phyloP scores from a whole-genome alignment of 2,888 invertebrate genomes.

The Epistrophe grossulariae region DNA sequence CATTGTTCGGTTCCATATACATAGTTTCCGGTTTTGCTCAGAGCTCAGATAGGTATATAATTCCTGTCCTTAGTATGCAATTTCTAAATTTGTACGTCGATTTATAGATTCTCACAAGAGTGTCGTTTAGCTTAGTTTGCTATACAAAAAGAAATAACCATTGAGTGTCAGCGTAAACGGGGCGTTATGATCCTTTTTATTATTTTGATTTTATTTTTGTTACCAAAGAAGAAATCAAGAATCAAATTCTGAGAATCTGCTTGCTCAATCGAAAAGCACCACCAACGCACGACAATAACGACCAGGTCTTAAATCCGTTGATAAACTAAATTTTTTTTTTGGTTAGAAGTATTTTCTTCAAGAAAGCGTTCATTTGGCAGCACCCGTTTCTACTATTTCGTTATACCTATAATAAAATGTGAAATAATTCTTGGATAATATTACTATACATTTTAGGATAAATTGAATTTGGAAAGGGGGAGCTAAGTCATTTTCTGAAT shows the following conservation, averaged over 20 bases:
- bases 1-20: neutral
- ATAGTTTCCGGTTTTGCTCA: neutral
- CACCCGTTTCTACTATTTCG: neutral
- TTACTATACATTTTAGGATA: neutral
- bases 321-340: neutral
- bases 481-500: neutral
- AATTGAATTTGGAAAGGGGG: neutral
- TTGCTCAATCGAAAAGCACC: neutral
- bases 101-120: neutral
- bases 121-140: neutral
- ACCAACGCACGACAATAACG: neutral
- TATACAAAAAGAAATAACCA: constrained; percentile 3
- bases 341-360: neutral
- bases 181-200: constrained; percentile 1
- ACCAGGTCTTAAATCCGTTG: neutral
- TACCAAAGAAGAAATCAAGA: neutral
- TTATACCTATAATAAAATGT: neutral
- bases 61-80: neutral
- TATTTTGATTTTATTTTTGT: neutral
- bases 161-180: neutral
- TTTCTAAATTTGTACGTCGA: neutral
- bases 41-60: neutral
- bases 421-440: neutral
- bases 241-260: neutral
- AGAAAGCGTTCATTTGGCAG: neutral